Evolutionary conservation across 2,797 vertebrate genomes (phyloP).

Genomic region (Enteromius afrohamiltoni): DNA sequence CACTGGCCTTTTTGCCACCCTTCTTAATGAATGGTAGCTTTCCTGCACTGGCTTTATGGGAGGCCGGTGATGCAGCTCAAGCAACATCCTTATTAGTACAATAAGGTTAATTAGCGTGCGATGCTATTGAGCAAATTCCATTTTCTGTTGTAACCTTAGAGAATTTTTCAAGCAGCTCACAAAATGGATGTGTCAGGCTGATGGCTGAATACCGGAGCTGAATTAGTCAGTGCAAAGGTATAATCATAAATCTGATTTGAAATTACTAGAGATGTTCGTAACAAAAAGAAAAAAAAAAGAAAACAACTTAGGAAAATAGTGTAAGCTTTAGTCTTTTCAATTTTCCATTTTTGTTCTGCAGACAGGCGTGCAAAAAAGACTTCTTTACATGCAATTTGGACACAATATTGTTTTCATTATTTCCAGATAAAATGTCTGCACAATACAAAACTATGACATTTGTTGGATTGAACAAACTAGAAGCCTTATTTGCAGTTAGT

Average conservation of each 20-base stretch:
- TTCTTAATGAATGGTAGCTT: constrained; percentile 17
- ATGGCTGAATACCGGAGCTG: constrained; percentile 8
- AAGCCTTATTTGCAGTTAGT: not conserved
- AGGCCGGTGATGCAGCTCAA: constrained; percentile 1
- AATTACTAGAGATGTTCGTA: not conserved
- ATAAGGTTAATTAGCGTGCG: constrained; percentile 23
- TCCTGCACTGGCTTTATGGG: not conserved
- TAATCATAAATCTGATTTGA: constrained; percentile 34
- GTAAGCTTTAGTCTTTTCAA: not conserved
- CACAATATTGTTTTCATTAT: not conserved
- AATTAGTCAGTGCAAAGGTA: constrained; percentile 36
- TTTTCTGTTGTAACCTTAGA: constrained; percentile 43
- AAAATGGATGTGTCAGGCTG: not conserved
- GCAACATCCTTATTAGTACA: constrained; percentile 21
- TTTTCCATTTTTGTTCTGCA: constrained; percentile 16
- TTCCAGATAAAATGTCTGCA: not conserved
- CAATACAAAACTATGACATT: not conserved
- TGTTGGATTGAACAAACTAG: not conserved
- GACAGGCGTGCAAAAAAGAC: not conserved
- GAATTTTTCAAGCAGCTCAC: constrained; percentile 28
- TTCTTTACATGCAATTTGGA: constrained; percentile 9
- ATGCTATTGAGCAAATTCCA: constrained; percentile 16
- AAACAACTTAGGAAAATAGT: not conserved
- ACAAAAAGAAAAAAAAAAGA: not conserved
- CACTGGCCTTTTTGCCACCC: not conserved